Evolutionary conservation across 2,797 vertebrate species (phyloP), one percentile per base, ranked within the genome.

Genomic region (Ispidina lecontei): DNA sequence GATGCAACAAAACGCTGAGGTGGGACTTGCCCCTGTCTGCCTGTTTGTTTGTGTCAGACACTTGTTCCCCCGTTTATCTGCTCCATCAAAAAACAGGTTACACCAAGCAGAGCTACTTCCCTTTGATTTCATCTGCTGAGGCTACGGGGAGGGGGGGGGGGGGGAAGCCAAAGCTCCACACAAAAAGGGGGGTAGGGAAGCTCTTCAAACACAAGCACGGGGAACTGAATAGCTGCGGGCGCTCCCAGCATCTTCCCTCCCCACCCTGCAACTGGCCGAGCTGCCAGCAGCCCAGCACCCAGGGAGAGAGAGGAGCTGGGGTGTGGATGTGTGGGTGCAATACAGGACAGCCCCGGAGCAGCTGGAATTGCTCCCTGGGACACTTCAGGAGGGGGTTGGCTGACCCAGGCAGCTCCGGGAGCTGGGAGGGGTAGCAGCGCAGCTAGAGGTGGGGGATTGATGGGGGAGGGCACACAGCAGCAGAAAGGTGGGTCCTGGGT

Each of bases 111-210:
- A 95, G 92, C 81, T 90, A 72, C 96, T 96, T 94, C 94, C 85
- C 94, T 96, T 97, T 96, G 95, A 95, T 96, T 95, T 89, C 95
- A 94, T 95, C 94, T 90, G 79, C 83, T 83, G 85, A 75, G 90
- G 81, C 94, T 80, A 94, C n/a, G 91, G 80, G 95, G 93, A 3
- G 35, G 10, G 35, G 89, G 80, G 95, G 93, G 91, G 80, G 95
- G 93, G 94, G 94, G 87, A 93, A 96, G 94, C 83, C 90, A 91
- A 96, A 70, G 93, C 85, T 78, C 71, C 71, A 80, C n/a, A 78
- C 70, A 77, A 68, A 68, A 87, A 93, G 91, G 90, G 91, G 60
- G 92, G 90, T 88, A 91, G 95, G 91, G 95, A 95, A 95, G 91
- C 86, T 84, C 87, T 96, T 96, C 93, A 95, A 96, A 91, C 94